Base-by-base conservation (phyloP, 2,113 vertebrate genomes). In the Alethe diademata region DNA sequence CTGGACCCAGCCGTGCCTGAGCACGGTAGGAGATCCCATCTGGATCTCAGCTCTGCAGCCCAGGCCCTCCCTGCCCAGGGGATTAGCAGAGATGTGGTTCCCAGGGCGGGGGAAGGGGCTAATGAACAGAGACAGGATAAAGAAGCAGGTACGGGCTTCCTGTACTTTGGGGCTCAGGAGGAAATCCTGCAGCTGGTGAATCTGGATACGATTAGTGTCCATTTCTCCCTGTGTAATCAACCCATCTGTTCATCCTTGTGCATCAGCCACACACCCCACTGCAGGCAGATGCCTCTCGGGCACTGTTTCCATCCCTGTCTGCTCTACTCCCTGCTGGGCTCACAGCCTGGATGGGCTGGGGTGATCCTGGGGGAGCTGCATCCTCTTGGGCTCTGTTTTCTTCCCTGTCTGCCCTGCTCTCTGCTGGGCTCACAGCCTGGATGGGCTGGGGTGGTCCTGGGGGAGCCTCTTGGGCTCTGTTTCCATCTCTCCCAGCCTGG, bases 161-260 rank as follows among this genome's bases (percentile, higher is more conserved):
- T 93, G 94, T 84, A 45, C 94, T 94, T 47, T 1, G 78, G 90
- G 67, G 93, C 90, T 92, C 90, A 71, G 93, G 94, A 95, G 92
- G 96, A 96, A 95, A 96, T 97, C 94, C 94, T 95, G 93, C 95
- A 97, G 93, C 94, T 94, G 95, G 94, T 94, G 94, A 73, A 76
- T 86, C 78, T 97, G 96, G 93, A 80, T 85, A 43, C 5, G 60
- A 96, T 95, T 90, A 96, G 95, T 76, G 90, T 95, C 94, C 91
- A 70, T 96, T 95, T 94, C 94, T 97, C 74, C 78, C 81, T 56
- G 90, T 86, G 94, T 82, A 90, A 94, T 80, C 74, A 91, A 70
- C 92, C 92, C 96, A 96, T 95, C 92, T 95, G 93, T 11, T 96
- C 90, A 85, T 70, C 92, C 85, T 35, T 25, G 74, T 10, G 6